Percentiles rank a stretch among this genome's conserved stretches.
These are phyloP conservation scores for Anas platyrhynchos DNA, from an alignment of 2,113 vertebrate species.

Conservation along the genomic window DNA sequence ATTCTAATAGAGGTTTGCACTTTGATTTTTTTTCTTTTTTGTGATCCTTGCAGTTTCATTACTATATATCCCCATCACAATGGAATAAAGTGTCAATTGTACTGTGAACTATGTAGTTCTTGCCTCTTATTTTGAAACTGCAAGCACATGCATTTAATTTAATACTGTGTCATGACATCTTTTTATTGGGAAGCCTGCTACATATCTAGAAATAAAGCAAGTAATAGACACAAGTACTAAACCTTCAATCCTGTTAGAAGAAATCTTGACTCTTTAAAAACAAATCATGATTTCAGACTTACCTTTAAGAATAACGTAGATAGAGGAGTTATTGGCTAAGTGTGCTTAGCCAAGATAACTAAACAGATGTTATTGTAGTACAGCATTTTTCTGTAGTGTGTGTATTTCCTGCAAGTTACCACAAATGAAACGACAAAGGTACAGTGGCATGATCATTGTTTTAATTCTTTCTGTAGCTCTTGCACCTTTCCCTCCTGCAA, in stretches of 20 bases:
- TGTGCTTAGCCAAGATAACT: background rate
- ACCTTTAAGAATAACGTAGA: background rate
- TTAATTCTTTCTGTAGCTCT: background rate
- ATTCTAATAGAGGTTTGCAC: conserved; percentile 67
- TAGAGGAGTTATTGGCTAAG: background rate
- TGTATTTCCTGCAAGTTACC: background rate
- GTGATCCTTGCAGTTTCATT: conserved; percentile 66
- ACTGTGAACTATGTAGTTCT: conserved; percentile 26
- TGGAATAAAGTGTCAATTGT: conserved; percentile 81
- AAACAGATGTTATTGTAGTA: background rate
- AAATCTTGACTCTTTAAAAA: background rate
- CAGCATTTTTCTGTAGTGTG: background rate
- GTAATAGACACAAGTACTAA: background rate
- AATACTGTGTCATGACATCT: background rate
- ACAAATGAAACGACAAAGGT: background rate
- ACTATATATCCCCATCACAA: conserved; percentile 62
- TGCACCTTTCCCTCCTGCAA: background rate
- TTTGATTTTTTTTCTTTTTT: conserved; percentile 50
- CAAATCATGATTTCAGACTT: background rate
- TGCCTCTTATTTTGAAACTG: conserved; percentile 46
- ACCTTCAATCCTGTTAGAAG: background rate
- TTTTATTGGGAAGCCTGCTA: background rate
- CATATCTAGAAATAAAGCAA: background rate
- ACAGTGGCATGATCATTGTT: background rate
- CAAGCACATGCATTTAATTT: background rate